Percentiles rank a stretch among this genome's conserved stretches.
These are phyloP conservation scores for Otolemur crassicaudatus DNA, from an alignment of 2,797 vertebrate genomes.

Conservation along the genomic window DNA sequence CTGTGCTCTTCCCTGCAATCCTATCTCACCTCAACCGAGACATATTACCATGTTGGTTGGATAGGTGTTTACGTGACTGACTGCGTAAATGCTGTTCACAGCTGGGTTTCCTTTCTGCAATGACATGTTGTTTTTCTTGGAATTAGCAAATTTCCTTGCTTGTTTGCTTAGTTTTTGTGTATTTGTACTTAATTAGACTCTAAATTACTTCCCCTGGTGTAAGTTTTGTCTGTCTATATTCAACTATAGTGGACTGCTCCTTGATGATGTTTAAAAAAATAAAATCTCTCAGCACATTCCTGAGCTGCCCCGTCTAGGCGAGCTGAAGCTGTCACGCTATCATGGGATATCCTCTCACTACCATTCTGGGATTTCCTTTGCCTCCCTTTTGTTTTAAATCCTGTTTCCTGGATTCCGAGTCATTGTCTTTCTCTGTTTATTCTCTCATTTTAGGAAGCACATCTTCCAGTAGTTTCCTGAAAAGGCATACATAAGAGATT, in stretches of 20 bases:
- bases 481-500: not conserved
- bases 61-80: not conserved
- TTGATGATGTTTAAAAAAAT: not conserved
- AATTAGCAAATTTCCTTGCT: not conserved
- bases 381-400: slow-evolving; percentile 26
- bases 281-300: not conserved
- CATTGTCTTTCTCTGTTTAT: not conserved
- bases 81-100: not conserved
- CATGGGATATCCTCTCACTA: not conserved
- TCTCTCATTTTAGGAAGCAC: slow-evolving; percentile 30
- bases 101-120: slow-evolving; percentile 23
- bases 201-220: not conserved
- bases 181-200: not conserved
- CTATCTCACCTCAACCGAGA: not conserved
- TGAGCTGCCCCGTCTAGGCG: not conserved
- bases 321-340: not conserved
- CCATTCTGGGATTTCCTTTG: slow-evolving; percentile 27
- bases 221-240: not conserved
- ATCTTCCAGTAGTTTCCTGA: slow-evolving; percentile 36
- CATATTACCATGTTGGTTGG: not conserved
- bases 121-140: slow-evolving; percentile 27
- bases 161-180: not conserved
- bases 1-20: not conserved
- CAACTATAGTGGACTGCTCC: not conserved
- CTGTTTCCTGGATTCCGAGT: slow-evolving; percentile 53